Evolutionary conservation across 2,888 invertebrate species (phyloP).

Genomic region (Coenonympha arcania): DNA sequence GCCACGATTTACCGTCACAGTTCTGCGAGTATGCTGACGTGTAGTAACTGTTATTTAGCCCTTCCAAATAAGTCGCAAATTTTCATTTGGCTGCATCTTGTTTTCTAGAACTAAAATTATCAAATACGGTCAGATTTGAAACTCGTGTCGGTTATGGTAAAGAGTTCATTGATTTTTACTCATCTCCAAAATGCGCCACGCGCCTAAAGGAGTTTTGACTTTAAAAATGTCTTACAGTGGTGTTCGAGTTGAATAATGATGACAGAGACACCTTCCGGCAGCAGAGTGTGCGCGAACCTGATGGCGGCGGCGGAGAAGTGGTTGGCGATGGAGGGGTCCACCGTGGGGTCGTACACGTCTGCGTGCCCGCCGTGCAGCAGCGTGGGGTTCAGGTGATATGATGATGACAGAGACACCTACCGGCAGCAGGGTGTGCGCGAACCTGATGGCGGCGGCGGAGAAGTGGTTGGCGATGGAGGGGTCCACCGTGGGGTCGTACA

Average conservation of each 20-base stretch:
- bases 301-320: slow-evolving; percentile 89
- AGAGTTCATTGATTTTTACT: no score
- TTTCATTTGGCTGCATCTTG: no score
- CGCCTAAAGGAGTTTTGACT: no score
- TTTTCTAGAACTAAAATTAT: no score
- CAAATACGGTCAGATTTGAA: no score
- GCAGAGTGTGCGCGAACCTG: slow-evolving; percentile 89
- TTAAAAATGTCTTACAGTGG: no score
- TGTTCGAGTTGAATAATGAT: not conserved
- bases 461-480: slow-evolving; percentile 88
- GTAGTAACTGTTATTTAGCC: no score
- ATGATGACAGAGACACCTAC: slow-evolving; percentile 48
- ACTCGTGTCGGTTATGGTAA: no score
- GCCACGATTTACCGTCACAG: no score
- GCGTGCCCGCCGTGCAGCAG: slow-evolving; percentile 68
- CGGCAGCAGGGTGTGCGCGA: slow-evolving; percentile 89
- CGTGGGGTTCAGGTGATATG: slow-evolving; percentile 41
- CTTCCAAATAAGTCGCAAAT: no score
- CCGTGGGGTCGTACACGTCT: slow-evolving; percentile 74
- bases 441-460: slow-evolving; percentile 88
- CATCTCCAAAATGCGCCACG: no score
- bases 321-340: slow-evolving; percentile 86
- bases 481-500: slow-evolving; percentile 79
- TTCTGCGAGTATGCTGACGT: no score
- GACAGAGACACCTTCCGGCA: slow-evolving; percentile 75